A percentile compares a stretch with the other conserved stretches of the same genome.
Conservation (phyloP, 2,797 vertebrate species). For the Brachyrhaphis roseni region DNA sequence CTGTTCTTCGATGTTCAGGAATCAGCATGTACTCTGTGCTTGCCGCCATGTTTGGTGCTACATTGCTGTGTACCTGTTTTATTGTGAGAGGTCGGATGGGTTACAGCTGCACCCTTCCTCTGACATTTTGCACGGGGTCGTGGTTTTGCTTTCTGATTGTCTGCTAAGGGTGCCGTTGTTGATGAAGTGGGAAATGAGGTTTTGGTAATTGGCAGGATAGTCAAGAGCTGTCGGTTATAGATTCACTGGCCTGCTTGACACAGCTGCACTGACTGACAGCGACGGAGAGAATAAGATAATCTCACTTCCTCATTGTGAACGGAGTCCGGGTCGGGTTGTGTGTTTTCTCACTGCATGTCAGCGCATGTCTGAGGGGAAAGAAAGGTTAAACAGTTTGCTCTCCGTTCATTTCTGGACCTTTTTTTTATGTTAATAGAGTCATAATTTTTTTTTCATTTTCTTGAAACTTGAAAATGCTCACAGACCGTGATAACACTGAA, state of each 20-base stretch:
- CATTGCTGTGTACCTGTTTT: conserved; percentile 23
- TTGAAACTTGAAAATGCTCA: conserved; percentile 31
- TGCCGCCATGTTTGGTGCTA: conserved; percentile 14
- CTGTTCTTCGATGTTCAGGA: conserved; percentile 35
- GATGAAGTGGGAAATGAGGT: conserved; percentile 49
- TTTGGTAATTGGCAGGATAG: conserved; percentile 31
- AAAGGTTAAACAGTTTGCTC: conserved; percentile 16
- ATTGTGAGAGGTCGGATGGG: conserved; percentile 35
- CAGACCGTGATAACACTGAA: conserved; percentile 41
- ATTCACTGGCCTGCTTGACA: conserved; percentile 11
- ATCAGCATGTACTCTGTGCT: conserved; percentile 50
- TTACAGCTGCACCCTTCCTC: conserved; percentile 45
- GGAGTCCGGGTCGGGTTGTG: conserved; percentile 14
- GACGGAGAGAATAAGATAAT: conserved; percentile 24
- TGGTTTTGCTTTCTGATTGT: conserved; percentile 55
- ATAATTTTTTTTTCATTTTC: conserved; percentile 14
- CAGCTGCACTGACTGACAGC: conserved; percentile 22
- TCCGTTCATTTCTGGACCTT: conserved; percentile 18
- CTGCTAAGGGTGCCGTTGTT: conserved; percentile 50
- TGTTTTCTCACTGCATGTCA: conserved; percentile 26
- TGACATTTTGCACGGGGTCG: conserved; percentile 65
- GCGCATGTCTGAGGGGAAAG: conserved; percentile 27
- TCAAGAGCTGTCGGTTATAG: conserved; percentile 28
- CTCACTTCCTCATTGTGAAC: conserved; percentile 14
- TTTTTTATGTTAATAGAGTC: conserved; percentile 11